Percentiles rank a stretch among this genome's conserved stretches.
Conservation (phyloP, 2,797 vertebrate species). For the Chiroxiphia lanceolata region DNA sequence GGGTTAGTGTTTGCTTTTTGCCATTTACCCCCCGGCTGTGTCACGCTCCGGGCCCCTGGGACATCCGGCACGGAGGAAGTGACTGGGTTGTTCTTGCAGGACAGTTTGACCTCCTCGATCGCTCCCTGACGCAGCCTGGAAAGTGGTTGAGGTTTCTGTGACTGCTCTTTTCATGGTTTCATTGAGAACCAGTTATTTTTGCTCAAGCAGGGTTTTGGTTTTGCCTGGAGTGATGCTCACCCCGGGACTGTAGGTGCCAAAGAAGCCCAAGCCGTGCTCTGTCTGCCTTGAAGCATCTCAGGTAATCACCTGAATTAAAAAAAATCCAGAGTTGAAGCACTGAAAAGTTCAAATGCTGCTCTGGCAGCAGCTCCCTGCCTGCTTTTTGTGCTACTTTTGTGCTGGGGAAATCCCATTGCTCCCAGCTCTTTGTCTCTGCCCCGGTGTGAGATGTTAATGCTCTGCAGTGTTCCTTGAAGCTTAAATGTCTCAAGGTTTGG, state of each 20-base stretch:
- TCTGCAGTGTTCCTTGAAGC: background rate
- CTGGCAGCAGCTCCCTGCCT: background rate
- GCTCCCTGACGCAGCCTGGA: background rate
- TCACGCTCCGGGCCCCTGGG: background rate
- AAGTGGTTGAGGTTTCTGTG: background rate
- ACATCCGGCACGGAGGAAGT: background rate
- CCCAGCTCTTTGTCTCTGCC: background rate
- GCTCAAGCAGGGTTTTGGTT: background rate
- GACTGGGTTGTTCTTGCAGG: background rate
- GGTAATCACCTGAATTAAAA: background rate
- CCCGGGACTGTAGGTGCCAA: background rate
- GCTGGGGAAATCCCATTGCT: background rate
- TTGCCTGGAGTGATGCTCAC: background rate
- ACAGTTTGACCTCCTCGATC: background rate
- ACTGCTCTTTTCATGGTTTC: background rate
- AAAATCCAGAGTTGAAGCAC: background rate
- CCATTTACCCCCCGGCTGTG: background rate
- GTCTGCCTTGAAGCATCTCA: background rate
- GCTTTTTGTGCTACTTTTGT: background rate
- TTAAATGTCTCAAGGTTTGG: background rate
- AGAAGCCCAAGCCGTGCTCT: background rate
- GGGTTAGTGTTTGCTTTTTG: background rate
- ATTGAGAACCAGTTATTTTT: background rate
- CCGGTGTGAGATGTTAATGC: background rate
- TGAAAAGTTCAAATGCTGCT: background rate